Conservation (phyloP, 2,113 vertebrate species). For the Ornithorhynchus anatinus region DNA sequence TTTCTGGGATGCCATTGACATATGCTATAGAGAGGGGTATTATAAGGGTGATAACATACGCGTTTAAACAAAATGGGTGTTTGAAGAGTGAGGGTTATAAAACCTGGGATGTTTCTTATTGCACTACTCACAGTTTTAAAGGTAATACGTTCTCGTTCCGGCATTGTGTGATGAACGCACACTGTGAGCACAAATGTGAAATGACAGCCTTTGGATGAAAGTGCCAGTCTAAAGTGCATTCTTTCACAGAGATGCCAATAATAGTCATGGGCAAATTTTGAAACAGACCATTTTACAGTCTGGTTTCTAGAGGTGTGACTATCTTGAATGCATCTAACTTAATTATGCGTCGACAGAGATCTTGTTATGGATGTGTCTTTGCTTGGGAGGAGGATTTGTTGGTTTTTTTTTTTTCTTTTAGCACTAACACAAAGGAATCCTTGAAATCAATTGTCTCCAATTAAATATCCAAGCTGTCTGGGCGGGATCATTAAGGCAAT, state of each 20-base stretch:
- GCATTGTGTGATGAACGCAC: background rate
- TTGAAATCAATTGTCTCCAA: background rate
- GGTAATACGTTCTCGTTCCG: fast-evolving
- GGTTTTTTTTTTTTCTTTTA: background rate
- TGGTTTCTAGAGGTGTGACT: background rate
- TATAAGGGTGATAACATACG: background rate
- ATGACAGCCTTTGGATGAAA: background rate
- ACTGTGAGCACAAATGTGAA: background rate
- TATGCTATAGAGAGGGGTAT: background rate
- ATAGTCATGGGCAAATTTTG: background rate
- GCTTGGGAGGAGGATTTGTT: background rate
- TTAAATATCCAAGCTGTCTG: background rate
- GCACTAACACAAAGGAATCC: background rate
- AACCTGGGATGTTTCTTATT: background rate
- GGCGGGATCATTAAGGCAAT: background rate
- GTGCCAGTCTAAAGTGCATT: background rate
- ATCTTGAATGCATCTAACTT: background rate
- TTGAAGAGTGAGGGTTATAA: background rate
- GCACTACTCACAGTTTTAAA: background rate
- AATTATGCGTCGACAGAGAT: background rate
- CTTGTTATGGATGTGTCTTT: background rate
- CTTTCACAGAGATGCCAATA: slow-evolving; percentile 3
- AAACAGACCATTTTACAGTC: background rate
- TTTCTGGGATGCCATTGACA: background rate
- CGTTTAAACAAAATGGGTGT: background rate